A percentile compares a stretch with the other conserved stretches of the same genome.
Conservation (phyloP, 1,140 invertebrate species). For the Euwallacea similis region DNA sequence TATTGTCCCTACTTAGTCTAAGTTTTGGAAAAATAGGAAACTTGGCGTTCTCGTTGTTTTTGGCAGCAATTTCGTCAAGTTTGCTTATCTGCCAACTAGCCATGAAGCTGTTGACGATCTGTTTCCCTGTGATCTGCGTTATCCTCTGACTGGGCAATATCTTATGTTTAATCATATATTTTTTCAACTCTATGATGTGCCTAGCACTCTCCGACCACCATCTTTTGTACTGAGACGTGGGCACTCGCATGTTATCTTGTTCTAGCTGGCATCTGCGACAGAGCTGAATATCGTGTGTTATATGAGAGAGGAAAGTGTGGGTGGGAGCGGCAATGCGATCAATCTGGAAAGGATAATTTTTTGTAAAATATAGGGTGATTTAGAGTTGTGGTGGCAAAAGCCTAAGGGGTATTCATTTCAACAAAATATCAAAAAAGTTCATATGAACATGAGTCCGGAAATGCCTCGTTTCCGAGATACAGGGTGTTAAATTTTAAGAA, state of each 20-base stretch:
- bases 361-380: neutral
- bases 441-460: too few species aligned
- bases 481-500: too few species aligned
- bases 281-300: conserved; percentile 31
- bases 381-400: too few species aligned
- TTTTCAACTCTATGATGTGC: conserved; percentile 44
- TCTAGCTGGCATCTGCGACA: conserved; percentile 36
- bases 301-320: conserved; percentile 54
- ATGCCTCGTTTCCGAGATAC: too few species aligned
- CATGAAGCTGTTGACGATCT: conserved; percentile 35
- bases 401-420: too few species aligned
- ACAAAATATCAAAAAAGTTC: too few species aligned
- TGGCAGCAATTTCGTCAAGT: conserved; percentile 49
- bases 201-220: conserved; percentile 52
- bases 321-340: conserved; percentile 59
- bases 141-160: conserved; percentile 38
- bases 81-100: conserved; percentile 15
- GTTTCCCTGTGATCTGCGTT: conserved; percentile 24
- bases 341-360: conserved; percentile 44
- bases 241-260: conserved; percentile 16
- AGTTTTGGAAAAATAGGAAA: conserved; percentile 51
- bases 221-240: conserved; percentile 38
- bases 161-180: conserved; percentile 47
- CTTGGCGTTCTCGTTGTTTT: conserved; percentile 35
- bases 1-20: conserved; percentile 43